Evolutionary conservation across 2,113 vertebrate species (phyloP).

Genomic region (Pelecanoides urinatrix): DNA sequence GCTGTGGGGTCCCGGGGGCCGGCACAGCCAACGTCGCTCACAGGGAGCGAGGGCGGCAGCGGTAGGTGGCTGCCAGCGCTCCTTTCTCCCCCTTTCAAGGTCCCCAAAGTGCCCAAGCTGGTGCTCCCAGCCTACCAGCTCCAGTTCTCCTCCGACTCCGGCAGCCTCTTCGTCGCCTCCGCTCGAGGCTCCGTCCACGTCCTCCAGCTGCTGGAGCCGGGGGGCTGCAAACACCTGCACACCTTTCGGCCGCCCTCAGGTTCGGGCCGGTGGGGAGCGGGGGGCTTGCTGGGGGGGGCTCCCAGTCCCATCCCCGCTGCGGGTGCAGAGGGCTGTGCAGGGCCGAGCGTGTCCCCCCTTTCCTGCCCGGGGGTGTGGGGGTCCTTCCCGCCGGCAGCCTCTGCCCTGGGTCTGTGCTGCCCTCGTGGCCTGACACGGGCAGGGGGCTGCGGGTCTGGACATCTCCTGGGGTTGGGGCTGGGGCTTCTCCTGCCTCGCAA

Average conservation of each 20-base stretch:
- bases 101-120: constrained; percentile 80
- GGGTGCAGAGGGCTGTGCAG: background rate
- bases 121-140: constrained; percentile 80
- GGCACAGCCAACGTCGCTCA: rapidly evolving
- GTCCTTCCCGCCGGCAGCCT: background rate
- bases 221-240: constrained; percentile 77
- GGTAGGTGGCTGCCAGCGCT: background rate
- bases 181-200: constrained; percentile 75
- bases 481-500: background rate
- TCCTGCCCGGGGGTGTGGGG: rapidly evolving
- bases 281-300: background rate
- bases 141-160: constrained; percentile 86
- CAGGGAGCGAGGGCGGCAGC: rapidly evolving
- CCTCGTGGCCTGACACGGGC: rapidly evolving
- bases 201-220: constrained; percentile 68
- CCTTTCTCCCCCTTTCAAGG: constrained; percentile 59
- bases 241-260: constrained; percentile 80
- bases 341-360: rapidly evolving
- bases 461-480: background rate
- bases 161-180: constrained; percentile 81
- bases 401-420: background rate
- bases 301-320: rapidly evolving
- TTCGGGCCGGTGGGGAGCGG: background rate
- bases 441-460: rapidly evolving
- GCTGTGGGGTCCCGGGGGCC: rapidly evolving